phyloP scores from a whole-genome alignment of 1,140 invertebrate genomes.

The Chironomus tepperi region DNA sequence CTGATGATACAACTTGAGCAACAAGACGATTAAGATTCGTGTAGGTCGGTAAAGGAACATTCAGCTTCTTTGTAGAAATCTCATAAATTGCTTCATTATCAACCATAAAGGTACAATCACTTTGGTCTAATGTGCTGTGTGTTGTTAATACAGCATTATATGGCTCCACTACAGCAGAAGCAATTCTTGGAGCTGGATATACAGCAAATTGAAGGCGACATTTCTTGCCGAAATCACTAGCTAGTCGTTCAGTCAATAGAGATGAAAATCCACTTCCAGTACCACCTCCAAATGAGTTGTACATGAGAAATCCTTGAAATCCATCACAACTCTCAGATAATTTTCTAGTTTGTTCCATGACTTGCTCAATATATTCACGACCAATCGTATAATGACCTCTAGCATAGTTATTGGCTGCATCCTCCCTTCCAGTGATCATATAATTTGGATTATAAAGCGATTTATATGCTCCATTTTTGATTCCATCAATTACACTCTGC shows the following conservation, averaged over 20 bases:
- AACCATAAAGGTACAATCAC: conserved; percentile 73
- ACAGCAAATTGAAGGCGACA: conserved; percentile 62
- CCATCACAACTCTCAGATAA: conserved; percentile 73
- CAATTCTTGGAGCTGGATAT: conserved; percentile 66
- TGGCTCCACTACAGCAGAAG: conserved; percentile 77
- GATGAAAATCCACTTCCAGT: conserved; percentile 67
- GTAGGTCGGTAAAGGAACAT: conserved; percentile 62
- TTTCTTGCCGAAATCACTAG: conserved; percentile 54
- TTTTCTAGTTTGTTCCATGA: conserved; percentile 60
- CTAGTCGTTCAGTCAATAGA: conserved; percentile 54
- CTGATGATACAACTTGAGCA: conserved; percentile 59
- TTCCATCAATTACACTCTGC: conserved; percentile 49
- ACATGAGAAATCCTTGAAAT: conserved; percentile 71
- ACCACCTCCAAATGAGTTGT: conserved; percentile 73
- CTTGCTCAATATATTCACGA: conserved; percentile 64
- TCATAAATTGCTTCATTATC: conserved; percentile 83
- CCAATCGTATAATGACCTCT: conserved; percentile 69
- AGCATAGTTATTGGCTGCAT: conserved; percentile 76
- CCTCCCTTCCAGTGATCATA: conserved; percentile 67
- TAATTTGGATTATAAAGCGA: conserved; percentile 61
- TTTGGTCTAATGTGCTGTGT: conserved; percentile 65
- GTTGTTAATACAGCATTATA: conserved; percentile 76
- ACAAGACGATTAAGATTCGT: conserved; percentile 66
- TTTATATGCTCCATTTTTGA: conserved; percentile 51
- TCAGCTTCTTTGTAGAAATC: conserved; percentile 60